A percentile compares a stretch with the other conserved stretches of the same genome.
phyloP scores from a whole-genome alignment of 2,797 vertebrate genomes.

The Eospalax fontanierii region DNA sequence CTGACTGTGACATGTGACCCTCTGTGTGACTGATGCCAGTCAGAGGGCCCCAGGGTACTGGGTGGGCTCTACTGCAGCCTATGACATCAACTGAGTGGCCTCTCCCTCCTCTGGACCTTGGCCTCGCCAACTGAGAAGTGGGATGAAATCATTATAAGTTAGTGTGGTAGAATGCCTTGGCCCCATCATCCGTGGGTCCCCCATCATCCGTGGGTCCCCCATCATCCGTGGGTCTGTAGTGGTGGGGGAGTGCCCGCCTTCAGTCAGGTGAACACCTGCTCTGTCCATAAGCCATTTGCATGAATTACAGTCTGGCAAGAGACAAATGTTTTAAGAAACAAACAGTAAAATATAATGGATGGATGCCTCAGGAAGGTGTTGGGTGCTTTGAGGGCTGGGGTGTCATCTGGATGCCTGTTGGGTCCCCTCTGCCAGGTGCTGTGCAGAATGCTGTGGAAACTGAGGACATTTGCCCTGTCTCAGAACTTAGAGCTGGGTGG shows the following conservation, averaged over 20 bases:
- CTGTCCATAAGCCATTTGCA: neutral
- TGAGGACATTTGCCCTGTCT: neutral
- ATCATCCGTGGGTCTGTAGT: rapidly evolving
- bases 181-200: rapidly evolving
- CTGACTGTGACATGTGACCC: neutral
- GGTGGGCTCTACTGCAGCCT: neutral
- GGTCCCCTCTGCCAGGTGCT: neutral
- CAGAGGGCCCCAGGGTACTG: neutral
- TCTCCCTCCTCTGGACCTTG: neutral
- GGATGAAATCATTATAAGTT: neutral
- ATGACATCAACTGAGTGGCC: neutral
- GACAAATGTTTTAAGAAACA: neutral
- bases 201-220: too few species aligned
- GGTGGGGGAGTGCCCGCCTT: rapidly evolving
- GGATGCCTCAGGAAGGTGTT: neutral
- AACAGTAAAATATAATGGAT: neutral
- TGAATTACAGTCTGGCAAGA: neutral
- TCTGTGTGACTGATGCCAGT: slow-evolving; percentile 27
- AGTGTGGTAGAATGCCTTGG: neutral
- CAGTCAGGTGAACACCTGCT: neutral
- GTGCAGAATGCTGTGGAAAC: neutral
- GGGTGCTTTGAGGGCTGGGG: slow-evolving; percentile 22
- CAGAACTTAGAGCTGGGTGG: neutral
- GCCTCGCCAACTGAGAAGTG: slow-evolving; percentile 20
- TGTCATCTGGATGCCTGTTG: neutral